Percentiles rank a stretch among this genome's conserved stretches.
These are phyloP conservation scores for Urechis unicinctus DNA, from an alignment of 2,888 invertebrate species.

Conservation along the genomic window DNA sequence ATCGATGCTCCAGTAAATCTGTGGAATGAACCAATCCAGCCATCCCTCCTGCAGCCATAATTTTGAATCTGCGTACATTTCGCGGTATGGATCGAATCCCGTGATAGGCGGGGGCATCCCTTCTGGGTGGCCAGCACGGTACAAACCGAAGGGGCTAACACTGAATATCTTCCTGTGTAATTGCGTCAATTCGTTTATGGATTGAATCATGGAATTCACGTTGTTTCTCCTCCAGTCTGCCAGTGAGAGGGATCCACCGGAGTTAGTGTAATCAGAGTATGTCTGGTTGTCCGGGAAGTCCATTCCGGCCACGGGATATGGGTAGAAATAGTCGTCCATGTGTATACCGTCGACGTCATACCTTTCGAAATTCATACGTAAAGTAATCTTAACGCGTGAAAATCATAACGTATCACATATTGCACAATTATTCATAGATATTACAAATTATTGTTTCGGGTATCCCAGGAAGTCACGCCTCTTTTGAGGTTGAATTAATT, in stretches of 20 bases:
- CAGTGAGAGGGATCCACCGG: constrained; percentile 28
- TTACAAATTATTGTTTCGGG: too few relatives aligned
- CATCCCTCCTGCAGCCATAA: constrained; percentile 38
- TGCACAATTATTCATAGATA: too few relatives aligned
- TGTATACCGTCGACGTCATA: constrained; percentile 42
- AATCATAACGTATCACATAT: too few relatives aligned
- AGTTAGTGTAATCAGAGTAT: constrained; percentile 27
- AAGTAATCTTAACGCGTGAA: too few relatives aligned
- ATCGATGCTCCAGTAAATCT: constrained; percentile 42
- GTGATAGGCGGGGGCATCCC: constrained; percentile 25
- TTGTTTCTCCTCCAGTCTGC: constrained; percentile 36
- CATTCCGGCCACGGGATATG: constrained; percentile 32
- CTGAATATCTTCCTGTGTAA: background rate
- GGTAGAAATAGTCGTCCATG: constrained; percentile 46
- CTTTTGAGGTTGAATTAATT: too few relatives aligned
- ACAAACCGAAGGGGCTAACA: constrained; percentile 26
- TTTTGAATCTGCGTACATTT: constrained; percentile 34
- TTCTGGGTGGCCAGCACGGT: constrained; percentile 33
- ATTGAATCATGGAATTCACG: constrained; percentile 29
- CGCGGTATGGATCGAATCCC: constrained; percentile 31
- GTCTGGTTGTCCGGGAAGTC: constrained; percentile 36
- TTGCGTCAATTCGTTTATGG: constrained; percentile 18
- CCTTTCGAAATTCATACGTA: constrained; percentile 9
- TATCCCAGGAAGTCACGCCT: too few relatives aligned
- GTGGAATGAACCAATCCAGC: constrained; percentile 39